Conservation (phyloP, 1,140 invertebrate genomes). For the Zaprionus taronus region DNA sequence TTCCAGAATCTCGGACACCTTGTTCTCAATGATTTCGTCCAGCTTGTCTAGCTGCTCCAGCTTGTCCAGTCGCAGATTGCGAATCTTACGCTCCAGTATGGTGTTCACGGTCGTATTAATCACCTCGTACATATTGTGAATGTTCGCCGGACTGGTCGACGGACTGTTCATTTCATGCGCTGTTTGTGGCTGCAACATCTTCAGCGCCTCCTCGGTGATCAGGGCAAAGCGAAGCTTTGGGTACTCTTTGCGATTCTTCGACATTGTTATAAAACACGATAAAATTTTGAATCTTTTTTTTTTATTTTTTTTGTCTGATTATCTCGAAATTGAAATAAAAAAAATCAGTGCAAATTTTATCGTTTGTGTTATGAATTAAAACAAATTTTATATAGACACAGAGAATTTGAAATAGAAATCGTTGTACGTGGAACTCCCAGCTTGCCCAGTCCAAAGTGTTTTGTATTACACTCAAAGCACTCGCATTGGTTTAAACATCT, state of each 20-base stretch:
- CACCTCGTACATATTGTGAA: too few species aligned
- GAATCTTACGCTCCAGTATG: slow-evolving; percentile 33
- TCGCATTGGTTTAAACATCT: too few species aligned
- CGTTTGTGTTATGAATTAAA: background rate
- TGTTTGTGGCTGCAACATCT: slow-evolving; percentile 31
- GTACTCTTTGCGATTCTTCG: slow-evolving; percentile 13
- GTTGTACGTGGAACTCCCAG: background rate
- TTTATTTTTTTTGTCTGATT: slow-evolving; percentile 10
- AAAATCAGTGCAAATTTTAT: background rate
- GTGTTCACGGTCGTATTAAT: slow-evolving; percentile 36
- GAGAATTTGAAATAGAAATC: background rate
- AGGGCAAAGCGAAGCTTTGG: slow-evolving; percentile 54
- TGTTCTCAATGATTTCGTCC: slow-evolving; percentile 39
- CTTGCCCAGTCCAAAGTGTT: background rate
- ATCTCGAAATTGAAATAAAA: background rate
- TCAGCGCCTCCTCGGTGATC: slow-evolving; percentile 51
- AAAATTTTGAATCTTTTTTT: background rate
- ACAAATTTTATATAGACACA: background rate
- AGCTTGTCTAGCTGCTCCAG: slow-evolving; percentile 32
- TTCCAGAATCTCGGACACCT: slow-evolving; percentile 10
- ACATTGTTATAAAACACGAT: background rate
- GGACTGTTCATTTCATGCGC: background rate
- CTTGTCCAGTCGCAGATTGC: slow-evolving; percentile 16
- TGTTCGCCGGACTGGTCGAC: background rate
- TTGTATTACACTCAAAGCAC: too few species aligned